Evolutionary conservation across 1,140 invertebrate species (phyloP).

Genomic region (Papilio dardanus): DNA sequence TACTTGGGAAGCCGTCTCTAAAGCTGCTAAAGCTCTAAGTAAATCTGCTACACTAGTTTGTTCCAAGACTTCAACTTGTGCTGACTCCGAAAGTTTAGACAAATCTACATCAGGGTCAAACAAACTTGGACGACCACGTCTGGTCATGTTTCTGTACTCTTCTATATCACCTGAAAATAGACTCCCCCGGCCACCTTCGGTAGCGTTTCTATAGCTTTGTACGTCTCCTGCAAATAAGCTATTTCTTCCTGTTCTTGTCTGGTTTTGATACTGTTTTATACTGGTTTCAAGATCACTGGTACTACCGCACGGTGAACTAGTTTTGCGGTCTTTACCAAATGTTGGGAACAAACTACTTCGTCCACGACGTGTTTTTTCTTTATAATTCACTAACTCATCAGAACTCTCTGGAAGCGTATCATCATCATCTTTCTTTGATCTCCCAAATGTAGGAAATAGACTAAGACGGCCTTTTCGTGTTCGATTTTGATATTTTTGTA

Average conservation of each 20-base stretch:
- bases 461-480: constrained; percentile 73
- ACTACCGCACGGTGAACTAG: constrained; percentile 54
- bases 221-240: constrained; percentile 69
- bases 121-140: constrained; percentile 78
- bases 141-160: constrained; percentile 65
- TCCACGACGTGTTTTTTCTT: constrained; percentile 70
- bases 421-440: constrained; percentile 69
- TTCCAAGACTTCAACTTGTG: constrained; percentile 86
- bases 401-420: constrained; percentile 73
- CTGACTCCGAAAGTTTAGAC: constrained; percentile 70
- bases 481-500: constrained; percentile 70
- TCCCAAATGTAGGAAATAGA: constrained; percentile 75
- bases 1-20: constrained; percentile 68
- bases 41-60: constrained; percentile 90
- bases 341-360: constrained; percentile 70
- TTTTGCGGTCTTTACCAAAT: constrained; percentile 72
- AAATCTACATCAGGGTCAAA: constrained; percentile 81
- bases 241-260: constrained; percentile 73
- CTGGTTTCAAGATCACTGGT: constrained; percentile 64
- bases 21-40: constrained; percentile 86
- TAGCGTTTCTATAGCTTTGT: constrained; percentile 54
- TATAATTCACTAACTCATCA: constrained; percentile 74
- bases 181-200: constrained; percentile 52
- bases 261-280: constrained; percentile 72
- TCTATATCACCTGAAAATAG: constrained; percentile 66